Evolutionary conservation across 2,888 invertebrate species (phyloP).

Genomic region (Heliconius ismenius): DNA sequence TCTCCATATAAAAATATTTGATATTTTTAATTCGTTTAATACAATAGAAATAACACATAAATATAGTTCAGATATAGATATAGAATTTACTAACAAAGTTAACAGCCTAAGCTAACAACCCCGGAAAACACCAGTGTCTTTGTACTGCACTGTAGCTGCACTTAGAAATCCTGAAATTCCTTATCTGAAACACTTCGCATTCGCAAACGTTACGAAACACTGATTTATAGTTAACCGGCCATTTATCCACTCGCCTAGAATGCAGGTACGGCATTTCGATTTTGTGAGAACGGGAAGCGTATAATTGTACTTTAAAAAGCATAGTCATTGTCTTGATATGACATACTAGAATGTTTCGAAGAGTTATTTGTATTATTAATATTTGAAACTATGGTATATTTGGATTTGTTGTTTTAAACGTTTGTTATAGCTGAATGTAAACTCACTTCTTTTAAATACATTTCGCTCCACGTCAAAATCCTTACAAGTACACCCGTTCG

Average conservation of each 20-base stretch:
- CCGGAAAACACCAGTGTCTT: not conserved
- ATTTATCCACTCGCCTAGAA: slow-evolving; percentile 5
- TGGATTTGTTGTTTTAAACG: too few species aligned
- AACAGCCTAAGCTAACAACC: not conserved
- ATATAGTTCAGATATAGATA: not conserved
- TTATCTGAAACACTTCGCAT: slow-evolving; percentile 11
- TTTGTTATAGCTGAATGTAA: too few species aligned
- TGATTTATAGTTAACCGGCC: slow-evolving; percentile 21
- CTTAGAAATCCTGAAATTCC: slow-evolving; percentile 13
- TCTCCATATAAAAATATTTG: not conserved
- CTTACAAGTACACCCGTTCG: too few species aligned
- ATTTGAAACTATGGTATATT: too few species aligned
- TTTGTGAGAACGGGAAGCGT: not conserved
- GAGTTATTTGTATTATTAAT: too few species aligned
- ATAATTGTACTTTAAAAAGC: too few species aligned
- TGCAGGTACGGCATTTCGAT: slow-evolving; percentile 8
- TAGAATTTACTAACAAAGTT: not conserved
- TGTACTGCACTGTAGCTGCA: not conserved
- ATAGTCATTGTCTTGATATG: too few species aligned
- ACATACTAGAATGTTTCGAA: too few species aligned
- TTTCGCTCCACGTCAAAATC: too few species aligned
- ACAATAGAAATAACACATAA: not conserved
- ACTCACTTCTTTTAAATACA: too few species aligned
- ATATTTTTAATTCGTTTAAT: too few species aligned
- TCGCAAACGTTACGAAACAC: slow-evolving; percentile 17